Base-by-base conservation (phyloP, 2,113 vertebrate genomes). In the Callocephalon fimbriatum region DNA sequence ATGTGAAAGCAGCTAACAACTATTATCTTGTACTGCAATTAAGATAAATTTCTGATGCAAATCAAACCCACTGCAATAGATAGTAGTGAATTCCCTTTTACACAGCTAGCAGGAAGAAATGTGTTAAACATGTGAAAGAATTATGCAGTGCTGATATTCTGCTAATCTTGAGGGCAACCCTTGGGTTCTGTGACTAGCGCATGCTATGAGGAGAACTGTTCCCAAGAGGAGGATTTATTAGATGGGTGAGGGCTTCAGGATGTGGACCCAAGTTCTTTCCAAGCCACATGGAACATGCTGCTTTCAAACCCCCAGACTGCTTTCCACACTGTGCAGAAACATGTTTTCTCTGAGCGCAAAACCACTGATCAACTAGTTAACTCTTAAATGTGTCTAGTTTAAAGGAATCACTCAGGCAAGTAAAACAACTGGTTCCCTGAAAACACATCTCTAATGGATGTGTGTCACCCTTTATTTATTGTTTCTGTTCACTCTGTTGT, bases 331-430 rank as follows among this genome's bases (percentile, higher is more conserved):
- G 62, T 70, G 67, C 63, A 50, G 83, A 93, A 97, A 96, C 93
- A 97, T 92, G 92, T 86, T 85, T 95, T 91, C 85, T 54, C 59
- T 51, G 37, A 95, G 80, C 79, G 66, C 68, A 93, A 86, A 82
- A 84, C 51, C 96, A 94, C 67, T 51, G 71, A 92, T 44, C 59
- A 83, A 67, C 12, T 76, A 63, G 56, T 93, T 85, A 87, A 88
- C 48, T 68, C 73, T 75, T 63, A 93, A 71, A 93, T 17, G 15
- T 51, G 81, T 67, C 48, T 68, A 18, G 40, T 82, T 95, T 42
- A 25, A 93, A 97, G 79, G 90, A 78, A 88, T 79, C 35, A 78
- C 35, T 22, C 35, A 84, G 38, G 71, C 63, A 87, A 72, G 29
- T 85, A 79, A 94, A 95, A 85, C 29, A 42, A 44, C 31, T 53